Percentiles rank a stretch among this genome's conserved stretches.
phyloP scores from a whole-genome alignment of 1,140 invertebrate genomes.

The Drosophila sproati region DNA sequence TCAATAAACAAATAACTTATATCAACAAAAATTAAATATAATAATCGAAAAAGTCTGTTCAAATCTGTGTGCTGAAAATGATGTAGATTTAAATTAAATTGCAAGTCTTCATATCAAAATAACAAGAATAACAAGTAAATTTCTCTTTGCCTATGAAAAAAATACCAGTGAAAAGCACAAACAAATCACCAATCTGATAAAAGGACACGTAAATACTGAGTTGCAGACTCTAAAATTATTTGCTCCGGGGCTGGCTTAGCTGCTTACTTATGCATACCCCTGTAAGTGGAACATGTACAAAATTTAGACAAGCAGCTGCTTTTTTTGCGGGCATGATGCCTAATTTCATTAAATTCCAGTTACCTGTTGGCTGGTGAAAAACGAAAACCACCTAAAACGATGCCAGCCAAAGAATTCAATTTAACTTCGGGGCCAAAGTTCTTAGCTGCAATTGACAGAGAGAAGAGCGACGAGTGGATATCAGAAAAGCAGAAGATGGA shows the following conservation, averaged over 20 bases:
- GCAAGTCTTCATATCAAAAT: too few species aligned
- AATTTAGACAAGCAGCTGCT: slow-evolving; percentile 37
- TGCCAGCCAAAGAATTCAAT: slow-evolving; percentile 68
- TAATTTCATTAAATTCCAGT: slow-evolving; percentile 73
- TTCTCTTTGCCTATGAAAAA: too few species aligned
- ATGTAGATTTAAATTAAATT: too few species aligned
- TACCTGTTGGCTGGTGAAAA: slow-evolving; percentile 64
- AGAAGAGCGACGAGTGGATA: background rate
- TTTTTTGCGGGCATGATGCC: slow-evolving; percentile 20
- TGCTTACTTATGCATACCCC: slow-evolving; percentile 26
- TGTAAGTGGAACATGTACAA: slow-evolving; percentile 5
- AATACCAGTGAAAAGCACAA: background rate
- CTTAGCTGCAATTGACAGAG: slow-evolving; percentile 61
- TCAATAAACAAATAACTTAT: too few species aligned
- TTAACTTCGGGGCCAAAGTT: slow-evolving; percentile 61
- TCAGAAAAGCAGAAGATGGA: slow-evolving; percentile 5
- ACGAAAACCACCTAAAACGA: slow-evolving; percentile 41
- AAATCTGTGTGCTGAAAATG: too few species aligned
- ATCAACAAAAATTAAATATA: too few species aligned
- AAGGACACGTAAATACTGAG: slow-evolving; percentile 4
- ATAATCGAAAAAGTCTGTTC: too few species aligned
- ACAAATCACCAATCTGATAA: background rate
- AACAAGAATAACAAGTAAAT: too few species aligned
- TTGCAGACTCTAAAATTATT: background rate
- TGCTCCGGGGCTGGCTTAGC: slow-evolving; percentile 4